Evolutionary conservation across 1,140 invertebrate genomes (phyloP), one percentile per base, ranked within the genome.

Genomic region (Megalopta genalis): DNA sequence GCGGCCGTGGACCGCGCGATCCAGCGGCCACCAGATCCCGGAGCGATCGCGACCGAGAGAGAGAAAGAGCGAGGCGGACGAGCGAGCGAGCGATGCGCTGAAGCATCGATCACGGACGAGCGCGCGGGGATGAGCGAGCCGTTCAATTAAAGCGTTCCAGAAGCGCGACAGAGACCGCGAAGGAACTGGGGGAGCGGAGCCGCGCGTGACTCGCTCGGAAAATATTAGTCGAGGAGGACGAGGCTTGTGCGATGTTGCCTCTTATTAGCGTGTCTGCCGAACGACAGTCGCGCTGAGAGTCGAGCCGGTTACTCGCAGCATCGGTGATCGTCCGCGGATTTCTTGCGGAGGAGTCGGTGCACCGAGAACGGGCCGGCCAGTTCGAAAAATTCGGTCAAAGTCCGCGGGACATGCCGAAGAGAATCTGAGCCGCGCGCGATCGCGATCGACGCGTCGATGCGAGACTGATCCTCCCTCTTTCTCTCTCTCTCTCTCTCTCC

Each of bases 61-160:
- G 27, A 32, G 18, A 25, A 2, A 42, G 52, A 46, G n/a, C 23
- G 39, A 16, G 65, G 42, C 25, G 37, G 27, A 52, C 23, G 27
- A 23, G 39, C 2, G 21, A 32, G 42, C 10, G 49, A 37, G 39
- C n/a, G n/a, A n/a, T n/a, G 83, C 63, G 76, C 60, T 79, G 83
- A 64, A 46, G 70, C 76, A 74, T 80, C 75, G 84, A 86, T 86
- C 76, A 80, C 46, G 18, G 54, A 52, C 54, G 37, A 63, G 57
- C 68, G 65, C 60, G 75, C 69, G 73, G 73, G 71, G 67, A 73
- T 54, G 54, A 62, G 70, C 79, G 78, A 69, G 60, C 66, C 60
- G 65, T 83, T 74, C 75, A 82, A 85, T 82, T 75, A 75, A 86
- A 78, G 62, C 62, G 67, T 62, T 54, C 54, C 68, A 71, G 49